These are phyloP conservation scores for Heliconius aoede DNA, from an alignment of 2,888 invertebrate genomes.

Conservation along the genomic window DNA sequence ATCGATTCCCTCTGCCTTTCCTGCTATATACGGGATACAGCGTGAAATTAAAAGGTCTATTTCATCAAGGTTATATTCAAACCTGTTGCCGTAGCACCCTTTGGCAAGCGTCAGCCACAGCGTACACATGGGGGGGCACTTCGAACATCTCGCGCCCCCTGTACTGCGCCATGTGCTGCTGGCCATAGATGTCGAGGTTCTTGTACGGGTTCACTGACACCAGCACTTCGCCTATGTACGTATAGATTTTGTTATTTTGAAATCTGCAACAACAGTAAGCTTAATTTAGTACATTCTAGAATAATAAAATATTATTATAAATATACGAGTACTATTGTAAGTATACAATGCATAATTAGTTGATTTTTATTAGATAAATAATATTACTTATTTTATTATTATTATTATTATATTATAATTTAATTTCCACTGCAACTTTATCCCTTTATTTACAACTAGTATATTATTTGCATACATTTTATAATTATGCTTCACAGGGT, in stretches of 20 bases:
- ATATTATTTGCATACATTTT: too few relatives aligned
- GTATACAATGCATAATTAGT: too few relatives aligned
- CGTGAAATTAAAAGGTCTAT: background rate
- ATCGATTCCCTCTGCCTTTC: background rate
- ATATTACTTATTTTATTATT: too few relatives aligned
- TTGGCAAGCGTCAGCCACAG: constrained; percentile 98
- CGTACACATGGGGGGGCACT: constrained; percentile 97
- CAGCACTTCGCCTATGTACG: constrained; percentile 99
- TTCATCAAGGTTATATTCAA: constrained; percentile 31
- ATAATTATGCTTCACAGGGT: too few relatives aligned
- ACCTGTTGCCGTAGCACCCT: constrained; percentile 94
- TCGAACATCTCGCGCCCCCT: constrained; percentile 97
- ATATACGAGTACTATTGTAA: too few relatives aligned
- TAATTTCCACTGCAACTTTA: too few relatives aligned
- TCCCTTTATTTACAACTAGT: too few relatives aligned
- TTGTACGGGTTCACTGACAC: constrained; percentile 99
- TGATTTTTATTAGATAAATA: too few relatives aligned
- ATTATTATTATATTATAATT: too few relatives aligned
- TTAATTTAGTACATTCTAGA: background rate
- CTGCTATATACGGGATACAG: background rate
- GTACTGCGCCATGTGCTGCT: constrained; percentile 93
- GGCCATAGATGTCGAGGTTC: constrained; percentile 95
- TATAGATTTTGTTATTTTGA: constrained; percentile 96
- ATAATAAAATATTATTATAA: background rate
- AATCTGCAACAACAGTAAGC: constrained; percentile 85